Evolutionary conservation across 1,140 invertebrate genomes (phyloP).

Genomic region (Chlorops oryzae): DNA sequence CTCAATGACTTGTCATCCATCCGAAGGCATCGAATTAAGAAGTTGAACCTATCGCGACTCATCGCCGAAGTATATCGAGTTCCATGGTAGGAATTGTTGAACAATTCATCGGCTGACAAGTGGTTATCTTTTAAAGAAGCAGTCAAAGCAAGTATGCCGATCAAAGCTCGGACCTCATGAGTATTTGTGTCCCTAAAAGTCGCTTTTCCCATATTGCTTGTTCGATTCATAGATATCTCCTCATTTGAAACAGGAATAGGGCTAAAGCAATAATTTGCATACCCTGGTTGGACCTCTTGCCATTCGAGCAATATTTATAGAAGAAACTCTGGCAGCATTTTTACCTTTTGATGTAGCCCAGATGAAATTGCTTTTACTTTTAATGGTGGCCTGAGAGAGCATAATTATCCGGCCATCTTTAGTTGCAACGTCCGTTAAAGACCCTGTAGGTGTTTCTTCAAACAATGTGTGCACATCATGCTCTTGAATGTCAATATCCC

Average conservation of each 20-base stretch:
- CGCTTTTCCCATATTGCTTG: neutral
- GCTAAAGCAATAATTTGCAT: neutral
- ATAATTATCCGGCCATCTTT: too few species aligned
- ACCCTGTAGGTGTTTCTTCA: too few species aligned
- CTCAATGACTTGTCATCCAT: slow-evolving; percentile 4
- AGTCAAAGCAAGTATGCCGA: slow-evolving; percentile 2
- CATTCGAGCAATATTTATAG: too few species aligned
- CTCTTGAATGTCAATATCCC: too few species aligned
- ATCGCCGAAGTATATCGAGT: neutral
- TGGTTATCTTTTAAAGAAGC: slow-evolving; percentile 3
- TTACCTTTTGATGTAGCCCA: too few species aligned
- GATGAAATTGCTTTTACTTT: too few species aligned
- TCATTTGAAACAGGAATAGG: neutral
- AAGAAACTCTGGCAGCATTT: too few species aligned
- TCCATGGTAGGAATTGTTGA: neutral
- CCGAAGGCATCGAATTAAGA: neutral
- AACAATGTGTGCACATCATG: too few species aligned
- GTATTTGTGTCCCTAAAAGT: neutral
- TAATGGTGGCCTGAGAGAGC: too few species aligned
- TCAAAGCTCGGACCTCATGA: neutral
- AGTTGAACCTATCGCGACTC: slow-evolving; percentile 7
- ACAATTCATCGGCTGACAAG: slow-evolving; percentile 6
- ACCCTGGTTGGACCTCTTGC: neutral
- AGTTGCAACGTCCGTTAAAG: too few species aligned
- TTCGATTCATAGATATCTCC: neutral